phyloP scores from a whole-genome alignment of 64 coral and sea anemone species.

The Montipora cactus region DNA sequence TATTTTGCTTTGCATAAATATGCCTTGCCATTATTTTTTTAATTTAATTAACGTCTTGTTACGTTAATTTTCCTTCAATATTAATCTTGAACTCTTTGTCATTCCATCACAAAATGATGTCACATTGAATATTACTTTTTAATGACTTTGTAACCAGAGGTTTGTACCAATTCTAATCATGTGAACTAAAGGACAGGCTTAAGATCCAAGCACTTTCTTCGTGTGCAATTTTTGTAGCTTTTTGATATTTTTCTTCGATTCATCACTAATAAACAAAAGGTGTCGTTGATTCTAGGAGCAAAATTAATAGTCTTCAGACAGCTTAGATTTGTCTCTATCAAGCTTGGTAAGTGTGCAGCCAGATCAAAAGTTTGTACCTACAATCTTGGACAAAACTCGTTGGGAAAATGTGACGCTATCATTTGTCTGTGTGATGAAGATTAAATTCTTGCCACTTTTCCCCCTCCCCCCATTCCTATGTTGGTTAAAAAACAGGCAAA shows the following conservation, averaged over 20 bases:
- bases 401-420: too few species aligned
- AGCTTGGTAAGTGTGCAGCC: too few species aligned
- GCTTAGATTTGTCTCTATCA: too few species aligned
- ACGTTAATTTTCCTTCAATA: not conserved
- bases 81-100: not conserved
- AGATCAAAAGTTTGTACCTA: too few species aligned
- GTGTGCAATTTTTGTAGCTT: not conserved
- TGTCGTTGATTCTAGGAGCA: constrained; percentile 22
- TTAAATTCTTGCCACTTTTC: too few species aligned
- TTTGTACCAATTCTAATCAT: not conserved
- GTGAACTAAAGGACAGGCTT: not conserved
- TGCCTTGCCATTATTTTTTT: too few species aligned
- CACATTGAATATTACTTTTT: not conserved
- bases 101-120: not conserved
- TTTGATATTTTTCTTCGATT: constrained; percentile 24
- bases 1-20: too few species aligned
- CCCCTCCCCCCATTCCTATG: too few species aligned
- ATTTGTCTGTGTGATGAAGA: too few species aligned
- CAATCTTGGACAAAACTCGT: too few species aligned
- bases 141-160: not conserved
- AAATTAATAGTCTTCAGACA: constrained; percentile 32
- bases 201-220: not conserved
- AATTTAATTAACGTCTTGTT: too few species aligned
- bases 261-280: constrained; percentile 25
- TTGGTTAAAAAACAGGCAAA: too few species aligned